A percentile compares a stretch with the other conserved stretches of the same genome.
Conservation (phyloP, 2,888 invertebrate genomes). For the Tineola bisselliella region DNA sequence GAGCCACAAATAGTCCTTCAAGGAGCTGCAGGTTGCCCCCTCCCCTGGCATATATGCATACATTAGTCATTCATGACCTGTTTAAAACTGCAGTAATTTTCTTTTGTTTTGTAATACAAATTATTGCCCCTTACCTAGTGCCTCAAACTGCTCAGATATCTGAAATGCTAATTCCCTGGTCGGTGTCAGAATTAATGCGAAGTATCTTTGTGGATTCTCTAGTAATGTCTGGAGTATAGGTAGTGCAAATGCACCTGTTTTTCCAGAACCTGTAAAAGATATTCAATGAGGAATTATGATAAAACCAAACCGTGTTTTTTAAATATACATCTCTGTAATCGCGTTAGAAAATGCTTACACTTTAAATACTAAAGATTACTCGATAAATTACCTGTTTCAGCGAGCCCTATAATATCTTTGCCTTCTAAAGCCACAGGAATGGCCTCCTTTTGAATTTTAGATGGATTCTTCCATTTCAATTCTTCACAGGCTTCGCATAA, state of each 20-base stretch:
- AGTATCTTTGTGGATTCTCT: slow-evolving; percentile 92
- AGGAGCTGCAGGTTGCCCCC: too few species aligned
- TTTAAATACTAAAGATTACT: background rate
- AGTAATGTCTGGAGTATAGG: slow-evolving; percentile 93
- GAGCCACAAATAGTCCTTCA: too few species aligned
- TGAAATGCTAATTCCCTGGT: slow-evolving; percentile 98
- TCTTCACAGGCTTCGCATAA: slow-evolving; percentile 91
- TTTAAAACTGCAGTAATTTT: too few species aligned
- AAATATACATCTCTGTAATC: too few species aligned
- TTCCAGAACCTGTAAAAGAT: slow-evolving; percentile 82
- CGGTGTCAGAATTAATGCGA: slow-evolving; percentile 92
- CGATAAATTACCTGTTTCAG: slow-evolving; percentile 80
- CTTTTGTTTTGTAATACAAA: too few species aligned
- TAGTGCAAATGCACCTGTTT: slow-evolving; percentile 97
- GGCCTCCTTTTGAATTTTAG: slow-evolving; percentile 94
- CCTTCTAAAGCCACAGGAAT: slow-evolving; percentile 92
- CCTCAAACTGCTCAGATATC: slow-evolving; percentile 98
- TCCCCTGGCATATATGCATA: too few species aligned
- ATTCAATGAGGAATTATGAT: too few species aligned
- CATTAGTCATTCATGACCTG: too few species aligned
- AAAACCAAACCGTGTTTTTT: too few species aligned
- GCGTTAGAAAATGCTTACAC: too few species aligned
- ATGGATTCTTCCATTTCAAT: slow-evolving; percentile 93
- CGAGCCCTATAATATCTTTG: slow-evolving; percentile 71
- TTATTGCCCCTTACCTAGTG: slow-evolving; percentile 88